Conservation (phyloP, 2,113 vertebrate species). For the Cnemophilus loriae region DNA sequence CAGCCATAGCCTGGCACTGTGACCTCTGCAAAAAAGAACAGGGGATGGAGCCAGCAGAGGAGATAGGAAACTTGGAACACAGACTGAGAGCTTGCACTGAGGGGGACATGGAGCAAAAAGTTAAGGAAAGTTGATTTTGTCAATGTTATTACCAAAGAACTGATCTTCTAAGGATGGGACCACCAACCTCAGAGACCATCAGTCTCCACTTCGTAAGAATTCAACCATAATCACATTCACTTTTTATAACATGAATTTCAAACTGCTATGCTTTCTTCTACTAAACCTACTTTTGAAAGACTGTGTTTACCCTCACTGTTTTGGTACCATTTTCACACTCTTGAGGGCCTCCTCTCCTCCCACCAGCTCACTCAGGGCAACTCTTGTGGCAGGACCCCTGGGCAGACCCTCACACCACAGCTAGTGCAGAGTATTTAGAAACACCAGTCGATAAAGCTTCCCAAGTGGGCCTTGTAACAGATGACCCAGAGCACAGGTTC, state of each 20-base stretch:
- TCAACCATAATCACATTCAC: neutral
- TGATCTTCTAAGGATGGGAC: neutral
- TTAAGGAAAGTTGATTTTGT: neutral
- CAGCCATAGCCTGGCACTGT: neutral
- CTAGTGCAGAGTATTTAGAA: neutral
- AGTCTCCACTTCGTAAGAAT: neutral
- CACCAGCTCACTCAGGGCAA: neutral
- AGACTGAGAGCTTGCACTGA: neutral
- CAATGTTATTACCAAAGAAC: neutral
- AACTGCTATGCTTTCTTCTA: neutral
- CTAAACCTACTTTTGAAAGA: neutral
- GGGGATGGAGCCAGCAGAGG: neutral
- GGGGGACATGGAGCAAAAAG: neutral
- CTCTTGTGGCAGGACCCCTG: neutral
- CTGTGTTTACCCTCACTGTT: neutral
- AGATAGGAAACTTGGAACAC: neutral
- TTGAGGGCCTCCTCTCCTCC: neutral
- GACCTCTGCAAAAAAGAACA: neutral
- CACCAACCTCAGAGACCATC: neutral
- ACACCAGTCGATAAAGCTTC: neutral
- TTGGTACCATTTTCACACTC: neutral
- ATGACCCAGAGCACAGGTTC: neutral
- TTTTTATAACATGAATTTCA: neutral
- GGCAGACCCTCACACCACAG: neutral
- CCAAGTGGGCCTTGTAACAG: neutral